Conservation (phyloP, 92 coral and sea anemone species). For the Palythoa heliodiscus region DNA sequence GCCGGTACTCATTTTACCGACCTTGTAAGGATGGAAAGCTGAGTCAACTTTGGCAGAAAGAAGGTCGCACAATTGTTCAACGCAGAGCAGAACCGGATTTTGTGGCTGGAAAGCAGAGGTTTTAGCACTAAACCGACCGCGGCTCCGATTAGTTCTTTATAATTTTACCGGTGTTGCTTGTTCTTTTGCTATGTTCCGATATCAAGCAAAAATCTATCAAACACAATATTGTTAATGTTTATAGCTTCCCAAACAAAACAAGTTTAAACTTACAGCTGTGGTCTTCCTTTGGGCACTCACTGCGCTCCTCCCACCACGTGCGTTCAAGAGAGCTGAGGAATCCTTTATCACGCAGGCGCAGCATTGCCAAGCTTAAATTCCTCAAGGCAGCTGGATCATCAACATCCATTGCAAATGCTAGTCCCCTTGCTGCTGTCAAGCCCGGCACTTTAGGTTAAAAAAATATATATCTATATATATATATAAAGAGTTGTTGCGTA, state of each 20-base stretch:
- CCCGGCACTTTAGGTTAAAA: conserved; percentile 52
- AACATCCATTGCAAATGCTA: conserved; percentile 71
- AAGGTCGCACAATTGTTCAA: too few relatives aligned
- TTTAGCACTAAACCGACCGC: too few relatives aligned
- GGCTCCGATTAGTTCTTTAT: too few relatives aligned
- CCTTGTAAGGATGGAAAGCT: too few relatives aligned
- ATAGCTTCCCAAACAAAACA: too few relatives aligned
- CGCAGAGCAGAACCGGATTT: too few relatives aligned
- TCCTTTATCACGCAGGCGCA: conserved; percentile 75
- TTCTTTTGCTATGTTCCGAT: background rate
- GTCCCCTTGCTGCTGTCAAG: conserved; percentile 61
- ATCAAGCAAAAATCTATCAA: too few relatives aligned
- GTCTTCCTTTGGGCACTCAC: conserved; percentile 54
- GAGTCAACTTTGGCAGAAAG: too few relatives aligned
- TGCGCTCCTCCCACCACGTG: conserved; percentile 66
- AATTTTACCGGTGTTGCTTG: too few relatives aligned
- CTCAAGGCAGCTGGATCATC: conserved; percentile 53
- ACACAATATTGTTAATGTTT: too few relatives aligned
- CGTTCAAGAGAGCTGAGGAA: conserved; percentile 63
- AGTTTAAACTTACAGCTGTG: conserved; percentile 45
- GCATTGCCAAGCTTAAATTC: conserved; percentile 63
- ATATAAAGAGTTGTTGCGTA: background rate
- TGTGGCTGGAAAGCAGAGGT: too few relatives aligned
- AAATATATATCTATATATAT: background rate
- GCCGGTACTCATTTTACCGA: too few relatives aligned